Conservation (phyloP, 2,888 invertebrate species). For the Halictus quadricinctus region DNA sequence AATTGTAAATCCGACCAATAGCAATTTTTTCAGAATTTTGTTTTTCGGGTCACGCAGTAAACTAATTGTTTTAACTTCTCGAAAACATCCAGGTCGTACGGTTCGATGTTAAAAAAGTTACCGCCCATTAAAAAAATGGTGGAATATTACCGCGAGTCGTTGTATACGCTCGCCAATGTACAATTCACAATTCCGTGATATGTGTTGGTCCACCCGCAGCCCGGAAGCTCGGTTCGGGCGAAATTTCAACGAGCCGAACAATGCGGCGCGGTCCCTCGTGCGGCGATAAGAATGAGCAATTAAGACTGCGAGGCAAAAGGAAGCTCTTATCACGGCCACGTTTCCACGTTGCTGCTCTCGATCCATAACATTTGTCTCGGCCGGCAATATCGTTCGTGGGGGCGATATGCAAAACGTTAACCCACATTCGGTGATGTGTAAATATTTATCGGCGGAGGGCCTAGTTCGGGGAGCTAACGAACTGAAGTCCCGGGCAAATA, state of each 20-base stretch:
- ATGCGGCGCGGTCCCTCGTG: constrained; percentile 7
- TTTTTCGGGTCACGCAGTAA: too few relatives aligned
- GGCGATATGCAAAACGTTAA: constrained; percentile 69
- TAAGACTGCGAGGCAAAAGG: constrained; percentile 51
- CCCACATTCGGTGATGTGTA: constrained; percentile 65
- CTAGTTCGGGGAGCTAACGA: constrained; percentile 55
- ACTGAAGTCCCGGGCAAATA: constrained; percentile 41
- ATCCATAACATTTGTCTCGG: constrained; percentile 65
- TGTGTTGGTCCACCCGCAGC: background rate
- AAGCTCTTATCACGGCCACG: constrained; percentile 61
- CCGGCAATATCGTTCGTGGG: constrained; percentile 50
- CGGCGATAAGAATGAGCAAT: constrained; percentile 57
- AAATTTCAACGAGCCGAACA: constrained; percentile 13
- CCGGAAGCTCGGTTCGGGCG: background rate
- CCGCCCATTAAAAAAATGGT: too few relatives aligned
- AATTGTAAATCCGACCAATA: too few relatives aligned
- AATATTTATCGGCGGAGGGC: constrained; percentile 66
- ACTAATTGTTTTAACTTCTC: too few relatives aligned
- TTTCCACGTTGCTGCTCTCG: constrained; percentile 56
- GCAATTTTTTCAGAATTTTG: too few relatives aligned
- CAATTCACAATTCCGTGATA: background rate
- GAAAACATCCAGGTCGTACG: too few relatives aligned
- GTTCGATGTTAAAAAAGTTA: too few relatives aligned
- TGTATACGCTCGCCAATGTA: background rate
- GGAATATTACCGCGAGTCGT: background rate